Base-by-base conservation (phyloP, 2,113 vertebrate species). In the Tragulus kanchil region DNA sequence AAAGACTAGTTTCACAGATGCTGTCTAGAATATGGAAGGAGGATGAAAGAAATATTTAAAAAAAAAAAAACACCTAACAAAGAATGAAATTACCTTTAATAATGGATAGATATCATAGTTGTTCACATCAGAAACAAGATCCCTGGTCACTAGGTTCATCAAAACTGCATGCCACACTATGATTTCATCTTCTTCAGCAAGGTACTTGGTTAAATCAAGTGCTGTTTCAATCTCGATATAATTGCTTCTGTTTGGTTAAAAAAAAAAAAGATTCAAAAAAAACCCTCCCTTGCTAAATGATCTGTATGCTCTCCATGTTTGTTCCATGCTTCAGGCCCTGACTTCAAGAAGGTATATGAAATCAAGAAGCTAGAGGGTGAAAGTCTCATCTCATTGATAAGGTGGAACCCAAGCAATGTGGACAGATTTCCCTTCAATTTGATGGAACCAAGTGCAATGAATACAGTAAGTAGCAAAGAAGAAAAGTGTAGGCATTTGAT, bases 201-300 rank as follows among this genome's bases (percentile, higher is more conserved):
- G 98, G 89, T 99, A 99, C 85, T 98, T 99, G 0, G 99, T 99
- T 96, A 99, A 98, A 90, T 98, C 98, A 71, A 99, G 98, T 1
- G 98, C 98, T 94, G 96, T 98, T 98, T 98, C 98, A 98, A 99
- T 98, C 28, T 98, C 97, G 94, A 96, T 90, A 56, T 99, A 98
- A 93, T 98, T 98, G 54, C 91, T 97, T 82, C 99, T 99, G 94
- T 97, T 97, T 95, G 99, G 77, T 97, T 92, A 97, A 97, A 92
- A 93, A 54, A 92, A 89, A 52, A 90, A 81, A 96, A 79, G 95
- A 6, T 1, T 78, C 97, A 69, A 86, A 91, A 96, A 97, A 97
- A 81, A 61, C 26, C 87, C 96, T 94, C 65, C 85, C 65, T 90
- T 67, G 48, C 93, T 94, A 83, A 91, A 79, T 58, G 7, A 75